Evolutionary conservation across 2,888 invertebrate species (phyloP).

Genomic region (Callinectes sapidus): DNA sequence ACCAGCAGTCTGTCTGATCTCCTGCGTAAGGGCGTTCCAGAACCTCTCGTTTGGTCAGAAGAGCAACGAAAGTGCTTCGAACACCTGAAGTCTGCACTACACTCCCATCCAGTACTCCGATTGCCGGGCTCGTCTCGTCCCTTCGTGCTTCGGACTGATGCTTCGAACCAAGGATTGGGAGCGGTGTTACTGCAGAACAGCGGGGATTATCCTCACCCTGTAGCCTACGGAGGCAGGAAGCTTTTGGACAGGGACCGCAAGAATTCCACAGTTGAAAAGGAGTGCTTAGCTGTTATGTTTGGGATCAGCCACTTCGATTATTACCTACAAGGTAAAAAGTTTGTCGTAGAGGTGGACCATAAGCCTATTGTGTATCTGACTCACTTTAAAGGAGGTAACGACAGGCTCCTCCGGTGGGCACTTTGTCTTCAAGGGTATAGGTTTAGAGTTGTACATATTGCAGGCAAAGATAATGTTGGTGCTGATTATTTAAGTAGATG

Average conservation of each 20-base stretch:
- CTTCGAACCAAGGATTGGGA: background rate
- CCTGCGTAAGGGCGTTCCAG: background rate
- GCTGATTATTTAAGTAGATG: too few species aligned
- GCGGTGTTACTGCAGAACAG: background rate
- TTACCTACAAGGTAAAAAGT: background rate
- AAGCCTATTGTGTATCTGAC: background rate
- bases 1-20: conserved; percentile 5
- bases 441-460: conserved; percentile 33
- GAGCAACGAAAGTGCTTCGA: background rate
- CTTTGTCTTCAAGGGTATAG: background rate
- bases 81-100: background rate
- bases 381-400: background rate
- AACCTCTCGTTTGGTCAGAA: background rate
- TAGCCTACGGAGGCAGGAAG: too few species aligned
- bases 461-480: background rate
- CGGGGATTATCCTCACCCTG: too few species aligned
- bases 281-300: background rate
- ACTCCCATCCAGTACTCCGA: background rate
- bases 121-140: background rate
- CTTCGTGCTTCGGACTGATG: too few species aligned
- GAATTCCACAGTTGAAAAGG: background rate
- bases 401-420: background rate
- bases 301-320: background rate
- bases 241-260: too few species aligned
- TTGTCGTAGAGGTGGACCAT: background rate